Percentiles rank a stretch among this genome's conserved stretches.
These are phyloP conservation scores for Sesamia nonagrioides DNA, from an alignment of 1,140 invertebrate species.

Conservation along the genomic window DNA sequence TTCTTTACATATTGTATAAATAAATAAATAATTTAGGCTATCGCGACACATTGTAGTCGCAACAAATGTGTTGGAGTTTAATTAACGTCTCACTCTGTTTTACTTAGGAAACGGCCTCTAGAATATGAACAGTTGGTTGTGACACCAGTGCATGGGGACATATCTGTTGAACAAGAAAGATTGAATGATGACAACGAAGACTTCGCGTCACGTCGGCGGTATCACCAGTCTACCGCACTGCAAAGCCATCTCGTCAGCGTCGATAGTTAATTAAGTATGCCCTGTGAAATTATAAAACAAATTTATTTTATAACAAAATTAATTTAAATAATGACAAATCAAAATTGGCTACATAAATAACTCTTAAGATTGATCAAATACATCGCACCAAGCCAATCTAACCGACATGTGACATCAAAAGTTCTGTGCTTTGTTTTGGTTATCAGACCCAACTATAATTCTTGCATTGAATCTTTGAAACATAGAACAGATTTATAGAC, in stretches of 20 bases:
- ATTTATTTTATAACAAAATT: neutral
- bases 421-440: neutral
- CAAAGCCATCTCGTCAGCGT: constrained; percentile 92
- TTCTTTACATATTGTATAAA: too few relatives aligned
- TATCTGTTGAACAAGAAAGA: constrained; percentile 94
- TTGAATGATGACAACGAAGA: constrained; percentile 98
- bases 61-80: neutral
- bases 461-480: neutral
- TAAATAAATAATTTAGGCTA: neutral
- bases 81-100: constrained; percentile 26
- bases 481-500: neutral
- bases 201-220: constrained; percentile 95
- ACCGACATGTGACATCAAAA: neutral
- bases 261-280: constrained; percentile 64
- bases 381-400: neutral
- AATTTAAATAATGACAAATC: neutral
- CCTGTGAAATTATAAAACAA: neutral
- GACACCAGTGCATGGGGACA: constrained; percentile 94
- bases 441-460: neutral
- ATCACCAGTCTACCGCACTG: constrained; percentile 96
- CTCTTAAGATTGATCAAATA: neutral
- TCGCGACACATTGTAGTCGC: neutral
- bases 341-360: neutral
- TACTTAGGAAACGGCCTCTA: constrained; percentile 90
- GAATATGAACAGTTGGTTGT: constrained; percentile 97